Percentiles rank a stretch among this genome's conserved stretches.
These are phyloP conservation scores for Myxocyprinus asiaticus DNA, from an alignment of 2,113 vertebrate species.

Conservation along the genomic window DNA sequence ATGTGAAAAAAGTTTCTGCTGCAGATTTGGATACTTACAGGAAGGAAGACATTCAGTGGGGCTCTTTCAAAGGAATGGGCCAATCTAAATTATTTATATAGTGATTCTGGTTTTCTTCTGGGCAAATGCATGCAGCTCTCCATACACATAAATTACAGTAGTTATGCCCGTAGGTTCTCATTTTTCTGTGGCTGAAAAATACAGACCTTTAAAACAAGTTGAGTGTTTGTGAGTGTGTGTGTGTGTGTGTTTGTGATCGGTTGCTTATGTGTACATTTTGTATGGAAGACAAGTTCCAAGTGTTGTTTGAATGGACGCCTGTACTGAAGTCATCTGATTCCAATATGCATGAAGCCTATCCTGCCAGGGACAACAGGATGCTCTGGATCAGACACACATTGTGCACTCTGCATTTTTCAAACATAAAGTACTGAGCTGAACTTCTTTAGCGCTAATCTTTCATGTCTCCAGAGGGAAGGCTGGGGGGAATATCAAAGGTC, in stretches of 20 bases:
- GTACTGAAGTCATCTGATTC: slow-evolving; percentile 35
- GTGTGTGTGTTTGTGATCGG: slow-evolving; percentile 12
- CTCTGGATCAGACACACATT: slow-evolving; percentile 37
- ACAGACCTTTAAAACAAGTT: background rate
- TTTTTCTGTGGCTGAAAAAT: slow-evolving; percentile 22
- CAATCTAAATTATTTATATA: slow-evolving; percentile 41
- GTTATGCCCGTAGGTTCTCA: slow-evolving; percentile 1
- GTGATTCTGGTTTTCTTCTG: slow-evolving; percentile 38
- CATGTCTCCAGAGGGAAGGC: background rate
- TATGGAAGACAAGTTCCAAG: slow-evolving; percentile 25
- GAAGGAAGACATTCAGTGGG: slow-evolving; percentile 13
- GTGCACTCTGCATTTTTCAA: background rate
- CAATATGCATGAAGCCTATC: slow-evolving; percentile 18
- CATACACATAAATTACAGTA: slow-evolving; percentile 6
- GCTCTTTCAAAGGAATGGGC: slow-evolving; percentile 23
- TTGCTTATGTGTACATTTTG: background rate
- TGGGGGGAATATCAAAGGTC: no score
- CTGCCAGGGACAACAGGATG: slow-evolving; percentile 53
- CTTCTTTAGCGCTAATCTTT: background rate
- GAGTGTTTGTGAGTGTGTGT: slow-evolving; percentile 21
- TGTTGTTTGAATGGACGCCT: slow-evolving; percentile 42
- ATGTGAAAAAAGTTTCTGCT: slow-evolving; percentile 4
- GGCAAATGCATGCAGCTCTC: slow-evolving; percentile 16
- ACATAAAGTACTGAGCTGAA: background rate
- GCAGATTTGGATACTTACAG: slow-evolving; percentile 7